Conservation (phyloP, 2,888 invertebrate genomes). For the Scotopteryx bipunctaria region DNA sequence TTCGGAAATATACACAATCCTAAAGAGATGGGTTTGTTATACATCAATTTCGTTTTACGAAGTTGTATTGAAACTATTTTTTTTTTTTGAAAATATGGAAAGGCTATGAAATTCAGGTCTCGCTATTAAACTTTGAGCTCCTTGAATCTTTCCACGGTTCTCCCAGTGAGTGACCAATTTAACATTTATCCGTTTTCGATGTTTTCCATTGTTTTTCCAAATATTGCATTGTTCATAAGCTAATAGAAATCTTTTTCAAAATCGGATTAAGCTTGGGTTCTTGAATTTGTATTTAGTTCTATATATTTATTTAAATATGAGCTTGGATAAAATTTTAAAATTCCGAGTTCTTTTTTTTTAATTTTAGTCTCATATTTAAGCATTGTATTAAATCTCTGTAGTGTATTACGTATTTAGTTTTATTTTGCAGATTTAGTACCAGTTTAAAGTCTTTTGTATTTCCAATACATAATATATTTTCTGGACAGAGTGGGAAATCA, state of each 20-base stretch:
- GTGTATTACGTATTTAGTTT: conserved; percentile 36
- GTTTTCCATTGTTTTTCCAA: conserved; percentile 56
- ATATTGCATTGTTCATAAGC: conserved; percentile 56
- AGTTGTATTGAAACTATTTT: conserved; percentile 25
- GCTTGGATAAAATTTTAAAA: conserved; percentile 48
- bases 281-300: conserved; percentile 53
- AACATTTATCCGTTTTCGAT: conserved; percentile 46
- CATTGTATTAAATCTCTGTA: conserved; percentile 41
- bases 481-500: conserved; percentile 30
- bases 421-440: conserved; percentile 36
- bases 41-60: conserved; percentile 20
- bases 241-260: conserved; percentile 62
- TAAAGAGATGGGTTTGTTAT: conserved; percentile 28
- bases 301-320: conserved; percentile 56
- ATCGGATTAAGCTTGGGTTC: conserved; percentile 43
- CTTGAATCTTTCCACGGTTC: conserved; percentile 38
- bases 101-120: conserved; percentile 49
- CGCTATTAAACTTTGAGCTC: conserved; percentile 39
- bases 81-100: conserved; percentile 31
- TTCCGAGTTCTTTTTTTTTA: conserved; percentile 16
- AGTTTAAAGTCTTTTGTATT: conserved; percentile 19
- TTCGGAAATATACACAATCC: conserved; percentile 33
- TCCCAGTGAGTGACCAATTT: conserved; percentile 50
- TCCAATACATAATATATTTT: conserved; percentile 16
- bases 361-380: conserved; percentile 27